Evolutionary conservation across 2,797 vertebrate species (phyloP), one percentile per base, ranked within the genome.

Genomic region (Meriones psammophilus): DNA sequence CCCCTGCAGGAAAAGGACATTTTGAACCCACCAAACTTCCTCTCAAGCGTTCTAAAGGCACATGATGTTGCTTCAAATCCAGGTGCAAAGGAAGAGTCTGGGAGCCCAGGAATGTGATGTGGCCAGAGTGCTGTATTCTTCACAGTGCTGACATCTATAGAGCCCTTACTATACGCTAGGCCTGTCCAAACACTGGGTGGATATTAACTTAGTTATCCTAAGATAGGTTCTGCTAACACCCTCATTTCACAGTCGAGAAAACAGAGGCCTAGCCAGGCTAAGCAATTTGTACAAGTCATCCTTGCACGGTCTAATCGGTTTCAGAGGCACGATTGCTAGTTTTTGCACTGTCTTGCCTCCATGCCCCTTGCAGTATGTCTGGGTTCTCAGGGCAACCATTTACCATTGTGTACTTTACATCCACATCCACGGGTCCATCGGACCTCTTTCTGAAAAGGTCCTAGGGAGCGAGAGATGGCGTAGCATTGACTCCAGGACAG

Each of bases 361-460:
- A 30, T n/a, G 1, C 9, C 54, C 83, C 68, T 83, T 26, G 3
- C 66, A 36, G 50, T 28, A 8, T 62, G 13, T 39, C 9, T 89
- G 46, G 18, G 56, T 33, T 20, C 92, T 84, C 58, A 92, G 80
- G 71, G 64, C 22, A n/a, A 26, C 39, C 58, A 1, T 42, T 86
- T 42, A 39, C 24, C 76, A 20, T 5, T 66, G 54, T 18, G 4
- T 83, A 28, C 0, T 18, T 4, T 76, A 68, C 30, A 5, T 33
- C 69, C 30, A 30, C 12, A 6, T 28, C 13, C 1, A 3, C 0
- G 30, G 36, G 9, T 81, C 14, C 26, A 8, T 88, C 81, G 84
- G 56, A 69, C 81, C 74, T 89, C 85, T 86, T 97, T 69, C 73
- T 58, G 17, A 15, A 39, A 64, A 2, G 91, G 69, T 60, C 87